phyloP scores from a whole-genome alignment of 2,113 vertebrate genomes.

The Dipodomys stephensi region DNA sequence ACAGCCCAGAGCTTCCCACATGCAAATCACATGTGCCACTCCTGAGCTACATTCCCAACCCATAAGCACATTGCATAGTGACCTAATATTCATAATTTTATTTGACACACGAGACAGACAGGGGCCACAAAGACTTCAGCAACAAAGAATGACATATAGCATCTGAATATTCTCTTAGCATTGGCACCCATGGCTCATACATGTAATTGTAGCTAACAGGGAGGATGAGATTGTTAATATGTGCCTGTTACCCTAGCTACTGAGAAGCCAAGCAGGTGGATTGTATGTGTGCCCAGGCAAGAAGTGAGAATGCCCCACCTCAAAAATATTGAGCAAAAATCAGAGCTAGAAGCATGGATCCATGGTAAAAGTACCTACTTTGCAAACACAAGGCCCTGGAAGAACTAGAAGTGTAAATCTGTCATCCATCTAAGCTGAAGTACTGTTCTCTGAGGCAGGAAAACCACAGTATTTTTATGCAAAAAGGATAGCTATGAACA shows the following conservation, averaged over 20 bases:
- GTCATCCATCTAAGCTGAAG: slow-evolving; percentile 72
- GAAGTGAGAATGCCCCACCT: too few species aligned
- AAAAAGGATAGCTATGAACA: slow-evolving; percentile 72
- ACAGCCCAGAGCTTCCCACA: neutral
- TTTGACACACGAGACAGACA: slow-evolving; percentile 28
- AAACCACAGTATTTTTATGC: slow-evolving; percentile 78
- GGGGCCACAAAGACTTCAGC: slow-evolving; percentile 57
- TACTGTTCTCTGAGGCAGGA: slow-evolving; percentile 70
- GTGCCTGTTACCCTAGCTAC: too few species aligned
- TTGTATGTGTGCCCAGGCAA: too few species aligned
- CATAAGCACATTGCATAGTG: slow-evolving; percentile 42
- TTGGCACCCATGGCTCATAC: neutral
- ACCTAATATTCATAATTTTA: slow-evolving; percentile 47
- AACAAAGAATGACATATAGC: slow-evolving; percentile 59
- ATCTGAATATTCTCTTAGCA: slow-evolving; percentile 69
- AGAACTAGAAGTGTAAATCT: neutral
- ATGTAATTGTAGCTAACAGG: too few species aligned
- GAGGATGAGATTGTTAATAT: too few species aligned
- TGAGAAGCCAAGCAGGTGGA: too few species aligned
- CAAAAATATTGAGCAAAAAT: too few species aligned
- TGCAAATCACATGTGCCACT: too few species aligned
- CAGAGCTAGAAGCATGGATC: too few species aligned
- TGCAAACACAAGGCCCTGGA: too few species aligned
- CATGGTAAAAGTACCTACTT: too few species aligned
- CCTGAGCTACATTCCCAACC: neutral